Evolutionary conservation across 2,888 invertebrate species (phyloP).

Genomic region (Charanyca ferruginea): DNA sequence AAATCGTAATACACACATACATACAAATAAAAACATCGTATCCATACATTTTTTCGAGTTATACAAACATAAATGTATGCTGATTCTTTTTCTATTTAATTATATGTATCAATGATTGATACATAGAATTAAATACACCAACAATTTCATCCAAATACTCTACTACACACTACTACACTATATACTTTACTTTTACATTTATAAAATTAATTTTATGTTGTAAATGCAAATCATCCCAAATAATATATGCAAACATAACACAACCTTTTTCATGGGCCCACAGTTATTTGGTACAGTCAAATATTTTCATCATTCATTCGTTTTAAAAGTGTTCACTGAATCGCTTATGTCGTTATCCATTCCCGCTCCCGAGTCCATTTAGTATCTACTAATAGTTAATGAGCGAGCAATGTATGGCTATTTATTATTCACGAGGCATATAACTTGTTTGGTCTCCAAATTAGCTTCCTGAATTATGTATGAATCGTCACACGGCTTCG

Average conservation of each 20-base stretch:
- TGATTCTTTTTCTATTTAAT: no score
- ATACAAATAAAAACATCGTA: no score
- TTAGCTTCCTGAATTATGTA: constrained; percentile 46
- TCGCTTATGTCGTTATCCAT: constrained; percentile 41
- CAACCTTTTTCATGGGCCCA: background rate
- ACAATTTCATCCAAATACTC: no score
- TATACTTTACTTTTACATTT: no score
- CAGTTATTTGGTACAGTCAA: background rate
- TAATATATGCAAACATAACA: constrained; percentile 8
- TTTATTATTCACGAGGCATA: constrained; percentile 48
- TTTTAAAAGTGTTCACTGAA: constrained; percentile 34
- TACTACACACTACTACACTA: no score
- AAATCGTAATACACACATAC: no score
- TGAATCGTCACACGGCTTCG: constrained; percentile 22
- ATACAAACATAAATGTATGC: no score
- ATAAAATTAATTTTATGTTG: constrained; percentile 7
- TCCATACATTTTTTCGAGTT: no score
- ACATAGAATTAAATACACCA: no score
- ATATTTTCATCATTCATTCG: constrained; percentile 14
- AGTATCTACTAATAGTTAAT: constrained; percentile 54
- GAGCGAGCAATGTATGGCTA: constrained; percentile 44
- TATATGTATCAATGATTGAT: no score
- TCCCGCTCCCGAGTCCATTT: constrained; percentile 38
- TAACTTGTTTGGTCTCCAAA: constrained; percentile 44
- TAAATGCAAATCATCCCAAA: constrained; percentile 12